A percentile compares a stretch with the other conserved stretches of the same genome.
These are phyloP conservation scores for Heliopora coerulea DNA, from an alignment of 92 coral and sea anemone species.

Conservation along the genomic window DNA sequence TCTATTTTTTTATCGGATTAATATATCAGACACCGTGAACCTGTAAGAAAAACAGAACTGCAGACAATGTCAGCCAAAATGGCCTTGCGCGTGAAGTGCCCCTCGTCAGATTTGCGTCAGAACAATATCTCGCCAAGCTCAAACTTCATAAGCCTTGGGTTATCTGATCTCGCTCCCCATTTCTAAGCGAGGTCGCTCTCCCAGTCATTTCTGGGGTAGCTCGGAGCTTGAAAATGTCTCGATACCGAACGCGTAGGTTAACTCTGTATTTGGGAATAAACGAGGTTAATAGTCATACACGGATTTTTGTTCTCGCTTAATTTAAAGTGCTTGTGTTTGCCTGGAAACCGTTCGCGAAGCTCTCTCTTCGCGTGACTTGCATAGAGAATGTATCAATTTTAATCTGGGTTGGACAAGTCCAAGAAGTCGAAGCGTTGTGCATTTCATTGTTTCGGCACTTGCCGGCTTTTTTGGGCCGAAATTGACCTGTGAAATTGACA, in stretches of 20 bases:
- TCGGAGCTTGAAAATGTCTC: too few relatives aligned
- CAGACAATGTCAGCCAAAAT: neutral
- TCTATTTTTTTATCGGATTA: constrained; percentile 24
- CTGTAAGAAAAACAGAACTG: constrained; percentile 23
- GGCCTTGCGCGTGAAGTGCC: neutral
- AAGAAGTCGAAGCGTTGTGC: too few relatives aligned
- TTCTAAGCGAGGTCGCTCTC: neutral
- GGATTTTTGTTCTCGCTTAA: too few relatives aligned
- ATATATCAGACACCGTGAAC: constrained; percentile 30
- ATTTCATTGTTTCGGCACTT: too few relatives aligned
- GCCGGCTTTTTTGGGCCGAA: too few relatives aligned
- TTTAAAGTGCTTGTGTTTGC: too few relatives aligned
- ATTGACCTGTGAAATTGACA: too few relatives aligned
- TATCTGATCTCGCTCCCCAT: neutral
- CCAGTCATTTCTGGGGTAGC: too few relatives aligned
- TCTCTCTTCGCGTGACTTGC: neutral
- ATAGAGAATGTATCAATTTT: constrained; percentile 3
- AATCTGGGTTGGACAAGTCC: neutral
- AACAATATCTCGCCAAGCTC: neutral
- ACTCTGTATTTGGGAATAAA: too few relatives aligned
- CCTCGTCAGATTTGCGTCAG: neutral
- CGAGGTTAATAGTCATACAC: too few relatives aligned
- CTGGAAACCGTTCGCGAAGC: too few relatives aligned
- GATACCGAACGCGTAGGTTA: too few relatives aligned
- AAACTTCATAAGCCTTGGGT: neutral